Evolutionary conservation across 2,888 invertebrate species (phyloP), one percentile per base, ranked within the genome.

Genomic region (Biston betularia): DNA sequence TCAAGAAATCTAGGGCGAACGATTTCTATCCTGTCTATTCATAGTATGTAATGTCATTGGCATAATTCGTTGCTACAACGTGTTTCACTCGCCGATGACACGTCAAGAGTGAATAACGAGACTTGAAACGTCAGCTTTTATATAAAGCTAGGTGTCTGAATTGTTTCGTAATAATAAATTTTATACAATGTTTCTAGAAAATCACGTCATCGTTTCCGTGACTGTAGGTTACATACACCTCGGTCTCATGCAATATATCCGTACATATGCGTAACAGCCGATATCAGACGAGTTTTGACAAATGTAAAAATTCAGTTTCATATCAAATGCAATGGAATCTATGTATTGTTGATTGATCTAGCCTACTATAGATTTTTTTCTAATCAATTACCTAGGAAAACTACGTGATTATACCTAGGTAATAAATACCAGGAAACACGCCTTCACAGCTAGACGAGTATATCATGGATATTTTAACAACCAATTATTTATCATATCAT

Each of bases 371-470:
- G 46, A 55, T 15, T 57, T 57, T 46, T 12, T 11, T 46, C 12
- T 24, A 15, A 0, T 24, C 14, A 34, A 42, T 45, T 45, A 45
- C 48, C 38, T 74, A 83, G 87, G 86, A 87, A 88, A 86, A 89
- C 89, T 83, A 82, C 73, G 74, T 69, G 69, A 80, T 88, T 89
- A 88, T 88, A 86, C 84, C 88, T 84, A 87, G 76, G 80, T 76
- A 63, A 67, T 54, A 40, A 34, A 9, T 55, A 33, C 60, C 34
- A 55, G 42, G 55, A 12, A 38, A 54, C 48, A 45, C 38, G 12
- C 53, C 38, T 38, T 24, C 12, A 9, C 24, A 12, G 14, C 8
- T 38, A 38, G 6, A 38, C 24, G 24, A 24, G 1, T 24, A 40
- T 12, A 46, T 48, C 14, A 15, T 59, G 59, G 69, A 69, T 66